Conservation (phyloP, 1,140 invertebrate species). For the Listronotus oregonensis region DNA sequence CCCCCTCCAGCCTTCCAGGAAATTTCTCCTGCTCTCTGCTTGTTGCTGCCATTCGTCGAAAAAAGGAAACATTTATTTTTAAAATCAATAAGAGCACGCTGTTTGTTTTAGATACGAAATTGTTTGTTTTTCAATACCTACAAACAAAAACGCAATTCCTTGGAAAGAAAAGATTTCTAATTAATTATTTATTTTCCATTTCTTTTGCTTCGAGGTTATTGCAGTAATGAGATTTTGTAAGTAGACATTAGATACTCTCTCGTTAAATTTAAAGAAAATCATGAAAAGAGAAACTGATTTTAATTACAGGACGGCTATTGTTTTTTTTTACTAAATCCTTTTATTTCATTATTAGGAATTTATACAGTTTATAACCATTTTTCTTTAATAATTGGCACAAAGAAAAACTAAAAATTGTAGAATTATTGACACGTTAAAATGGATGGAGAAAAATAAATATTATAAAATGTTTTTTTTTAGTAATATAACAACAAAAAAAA, state of each 20-base stretch:
- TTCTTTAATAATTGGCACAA: no score
- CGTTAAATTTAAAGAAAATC: no score
- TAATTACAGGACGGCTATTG: background rate
- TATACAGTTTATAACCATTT: no score
- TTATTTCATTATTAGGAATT: no score
- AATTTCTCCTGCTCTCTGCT: conserved; percentile 5
- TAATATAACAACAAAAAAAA: no score
- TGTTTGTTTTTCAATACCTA: conserved; percentile 29
- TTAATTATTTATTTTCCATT: conserved; percentile 35
- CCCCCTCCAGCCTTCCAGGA: conserved; percentile 7
- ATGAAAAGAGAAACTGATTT: background rate
- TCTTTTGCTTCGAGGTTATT: conserved; percentile 11
- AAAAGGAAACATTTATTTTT: conserved; percentile 31
- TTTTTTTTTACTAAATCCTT: background rate
- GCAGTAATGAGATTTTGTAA: conserved; percentile 25
- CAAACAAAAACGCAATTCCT: conserved; percentile 29
- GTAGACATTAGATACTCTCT: background rate
- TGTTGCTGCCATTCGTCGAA: conserved; percentile 16
- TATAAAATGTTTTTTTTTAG: no score
- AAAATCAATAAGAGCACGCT: conserved; percentile 22
- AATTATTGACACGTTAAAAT: no score
- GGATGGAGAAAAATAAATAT: no score
- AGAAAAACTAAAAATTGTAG: no score
- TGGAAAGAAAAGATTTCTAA: conserved; percentile 23
- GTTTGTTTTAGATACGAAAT: conserved; percentile 26